Base-by-base conservation (phyloP, 2,113 vertebrate genomes). In the Gasterosteus aculeatus region DNA sequence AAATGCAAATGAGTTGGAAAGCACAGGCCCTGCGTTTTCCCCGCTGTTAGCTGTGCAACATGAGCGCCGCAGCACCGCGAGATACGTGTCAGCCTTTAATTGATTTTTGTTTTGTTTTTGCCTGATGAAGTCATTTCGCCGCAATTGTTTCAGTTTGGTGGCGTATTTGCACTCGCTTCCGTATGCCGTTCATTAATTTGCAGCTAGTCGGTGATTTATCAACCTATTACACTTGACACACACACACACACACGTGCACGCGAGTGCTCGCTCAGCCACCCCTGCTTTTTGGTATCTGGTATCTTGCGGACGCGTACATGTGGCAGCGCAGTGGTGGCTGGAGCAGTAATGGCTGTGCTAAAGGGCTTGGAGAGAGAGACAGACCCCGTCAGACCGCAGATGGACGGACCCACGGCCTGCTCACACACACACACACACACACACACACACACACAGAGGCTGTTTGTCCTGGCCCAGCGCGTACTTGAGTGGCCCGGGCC, bases 161-260 rank as follows among this genome's bases (percentile, higher is more conserved):
- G 44, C 33, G 57, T 78, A 72, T 89, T 84, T 81, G 78, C 75
- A 77, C 75, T 71, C 33, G 70, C 67, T 87, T 66, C 66, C 85
- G 75, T 82, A 81, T 79, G 75, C 73, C 81, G 68, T 87, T 88
- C 78, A 88, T 88, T 89, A 84, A 89, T 88, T 87, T 86, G 81
- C 66, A 77, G 75, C 80, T 74, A 46, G 73, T 73, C 71, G 84
- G 73, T 85, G 82, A 91, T 90, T 85, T 73, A 89, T 91, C 88
- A 89, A 85, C 62, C 78, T 84, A 88, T 88, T 89, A 87, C 69
- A 84, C 80, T 85, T 86, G 85, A 19, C 72, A 70, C 72, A 73
- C 63, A 56, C 42, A 22, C 69, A 19, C 70, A 66, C 71, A 77
- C 64, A 39, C 31, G 14, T 33, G 19, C 56, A 57, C 35, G 33